Conservation (phyloP, 1,140 invertebrate genomes). For the Drosophila prosaltans region DNA sequence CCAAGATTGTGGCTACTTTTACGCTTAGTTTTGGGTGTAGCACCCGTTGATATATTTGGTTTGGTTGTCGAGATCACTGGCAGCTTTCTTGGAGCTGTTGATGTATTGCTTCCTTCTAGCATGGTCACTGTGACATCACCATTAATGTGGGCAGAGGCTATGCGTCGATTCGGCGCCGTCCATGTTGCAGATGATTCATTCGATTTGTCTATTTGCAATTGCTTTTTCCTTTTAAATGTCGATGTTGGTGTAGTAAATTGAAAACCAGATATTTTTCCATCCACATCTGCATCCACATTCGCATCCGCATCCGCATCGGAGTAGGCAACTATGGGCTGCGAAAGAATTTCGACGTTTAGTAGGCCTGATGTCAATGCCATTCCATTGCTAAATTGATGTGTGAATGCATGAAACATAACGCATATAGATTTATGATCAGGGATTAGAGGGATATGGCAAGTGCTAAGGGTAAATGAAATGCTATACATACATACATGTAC, state of each 20-base stretch:
- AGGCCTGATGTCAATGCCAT: slow-evolving; percentile 22
- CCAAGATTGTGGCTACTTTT: slow-evolving; percentile 21
- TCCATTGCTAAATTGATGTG: slow-evolving; percentile 23
- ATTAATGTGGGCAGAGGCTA: slow-evolving; percentile 10
- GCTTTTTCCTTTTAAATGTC: slow-evolving; percentile 42
- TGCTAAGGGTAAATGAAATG: not conserved
- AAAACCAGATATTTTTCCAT: slow-evolving; percentile 20
- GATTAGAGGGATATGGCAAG: slow-evolving; percentile 5
- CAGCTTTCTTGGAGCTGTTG: slow-evolving; percentile 13
- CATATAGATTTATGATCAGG: not conserved
- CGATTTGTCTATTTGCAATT: slow-evolving; percentile 26
- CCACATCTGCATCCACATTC: not conserved
- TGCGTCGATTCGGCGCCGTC: slow-evolving; percentile 21
- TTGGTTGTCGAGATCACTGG: not conserved
- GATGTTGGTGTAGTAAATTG: slow-evolving; percentile 48
- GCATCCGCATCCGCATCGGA: slow-evolving; percentile 4
- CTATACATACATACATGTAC: no score
- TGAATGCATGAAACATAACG: slow-evolving; percentile 12
- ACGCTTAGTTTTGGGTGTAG: slow-evolving; percentile 44
- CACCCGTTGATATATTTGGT: slow-evolving; percentile 2
- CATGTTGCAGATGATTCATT: slow-evolving; percentile 6
- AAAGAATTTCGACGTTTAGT: slow-evolving; percentile 33
- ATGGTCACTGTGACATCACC: slow-evolving; percentile 16
- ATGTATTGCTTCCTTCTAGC: slow-evolving; percentile 30
- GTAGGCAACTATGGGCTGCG: slow-evolving; percentile 24